Conservation (phyloP, 2,113 vertebrate genomes). For the Cebus imitator region DNA sequence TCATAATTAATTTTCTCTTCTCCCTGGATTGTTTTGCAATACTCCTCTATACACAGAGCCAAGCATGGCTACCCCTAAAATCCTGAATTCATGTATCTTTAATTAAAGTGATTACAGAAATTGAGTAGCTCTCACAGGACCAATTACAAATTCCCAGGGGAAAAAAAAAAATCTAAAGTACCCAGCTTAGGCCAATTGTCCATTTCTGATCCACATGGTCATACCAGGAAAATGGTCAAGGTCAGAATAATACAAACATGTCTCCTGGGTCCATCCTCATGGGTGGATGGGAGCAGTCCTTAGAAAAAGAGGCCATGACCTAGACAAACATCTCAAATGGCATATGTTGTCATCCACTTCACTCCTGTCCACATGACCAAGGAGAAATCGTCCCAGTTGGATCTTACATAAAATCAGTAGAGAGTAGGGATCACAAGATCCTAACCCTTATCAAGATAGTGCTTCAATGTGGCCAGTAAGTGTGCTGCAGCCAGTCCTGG, state of each 20-base stretch:
- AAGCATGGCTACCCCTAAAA: background rate
- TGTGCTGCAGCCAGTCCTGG: background rate
- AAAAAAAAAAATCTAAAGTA: background rate
- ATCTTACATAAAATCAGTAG: background rate
- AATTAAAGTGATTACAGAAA: conserved; percentile 45
- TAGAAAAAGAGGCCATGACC: background rate
- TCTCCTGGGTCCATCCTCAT: background rate
- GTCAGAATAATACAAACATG: background rate
- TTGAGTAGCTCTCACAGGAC: background rate
- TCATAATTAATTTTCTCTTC: conserved; percentile 24
- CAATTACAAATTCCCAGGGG: conserved; percentile 33
- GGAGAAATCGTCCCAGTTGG: background rate
- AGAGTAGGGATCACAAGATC: background rate
- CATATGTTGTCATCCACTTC: background rate
- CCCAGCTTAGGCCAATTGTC: background rate
- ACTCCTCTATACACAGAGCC: background rate
- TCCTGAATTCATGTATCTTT: conserved; percentile 39
- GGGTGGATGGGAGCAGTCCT: background rate
- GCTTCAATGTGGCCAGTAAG: background rate
- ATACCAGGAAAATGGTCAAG: background rate
- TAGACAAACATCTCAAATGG: background rate
- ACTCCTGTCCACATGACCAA: background rate
- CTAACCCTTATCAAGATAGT: background rate
- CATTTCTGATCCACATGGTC: background rate
- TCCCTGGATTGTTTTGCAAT: background rate